Conservation (phyloP, 2,113 vertebrate genomes). For the Anser brachyrhynchus region DNA sequence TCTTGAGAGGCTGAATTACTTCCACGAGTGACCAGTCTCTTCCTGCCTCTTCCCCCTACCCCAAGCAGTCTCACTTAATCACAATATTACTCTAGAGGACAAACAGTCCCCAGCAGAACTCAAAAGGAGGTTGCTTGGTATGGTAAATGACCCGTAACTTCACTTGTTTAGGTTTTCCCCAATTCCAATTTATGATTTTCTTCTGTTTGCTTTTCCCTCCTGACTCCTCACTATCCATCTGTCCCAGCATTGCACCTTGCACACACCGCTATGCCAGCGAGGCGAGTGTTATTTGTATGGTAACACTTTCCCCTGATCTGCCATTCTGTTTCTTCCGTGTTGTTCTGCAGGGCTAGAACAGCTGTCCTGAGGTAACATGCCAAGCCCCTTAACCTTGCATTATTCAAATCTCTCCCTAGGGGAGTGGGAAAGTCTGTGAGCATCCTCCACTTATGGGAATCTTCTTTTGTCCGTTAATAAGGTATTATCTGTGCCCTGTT, state of each 20-base stretch:
- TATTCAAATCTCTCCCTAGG: conserved; percentile 31
- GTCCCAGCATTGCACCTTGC: neutral
- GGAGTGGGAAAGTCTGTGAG: neutral
- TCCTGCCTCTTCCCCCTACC: neutral
- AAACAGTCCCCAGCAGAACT: neutral
- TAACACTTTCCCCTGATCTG: neutral
- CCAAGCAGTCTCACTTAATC: neutral
- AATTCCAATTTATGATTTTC: neutral
- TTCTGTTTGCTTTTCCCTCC: neutral
- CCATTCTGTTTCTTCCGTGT: neutral
- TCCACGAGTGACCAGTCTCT: neutral
- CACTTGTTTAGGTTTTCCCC: neutral
- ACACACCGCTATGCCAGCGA: neutral
- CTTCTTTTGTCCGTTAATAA: neutral
- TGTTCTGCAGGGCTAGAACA: conserved; percentile 36
- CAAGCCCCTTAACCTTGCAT: conserved; percentile 38
- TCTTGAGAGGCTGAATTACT: fast-evolving
- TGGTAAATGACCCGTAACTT: neutral
- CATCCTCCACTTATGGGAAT: neutral
- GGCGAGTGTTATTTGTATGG: neutral
- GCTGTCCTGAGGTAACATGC: conserved; percentile 50
- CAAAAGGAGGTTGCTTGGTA: neutral
- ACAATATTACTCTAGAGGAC: neutral
- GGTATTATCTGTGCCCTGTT: neutral
- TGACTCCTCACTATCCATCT: conserved; percentile 20